Conservation (phyloP, 2,113 vertebrate species). For the Caloenas nicobarica region DNA sequence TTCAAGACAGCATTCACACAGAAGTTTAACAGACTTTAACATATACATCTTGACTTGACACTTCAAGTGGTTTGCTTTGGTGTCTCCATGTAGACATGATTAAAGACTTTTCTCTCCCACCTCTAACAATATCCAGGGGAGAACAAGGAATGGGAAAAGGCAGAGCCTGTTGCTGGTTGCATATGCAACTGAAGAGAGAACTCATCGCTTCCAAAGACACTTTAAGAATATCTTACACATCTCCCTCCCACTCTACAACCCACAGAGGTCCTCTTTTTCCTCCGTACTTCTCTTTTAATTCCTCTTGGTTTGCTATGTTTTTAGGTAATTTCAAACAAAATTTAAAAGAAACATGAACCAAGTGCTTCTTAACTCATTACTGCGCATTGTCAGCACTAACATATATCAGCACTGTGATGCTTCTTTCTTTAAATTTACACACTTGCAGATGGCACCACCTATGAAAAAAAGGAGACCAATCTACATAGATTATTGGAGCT, state of each 20-base stretch:
- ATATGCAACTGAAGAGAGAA: not conserved
- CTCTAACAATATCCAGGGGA: not conserved
- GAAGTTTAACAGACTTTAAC: constrained; percentile 26
- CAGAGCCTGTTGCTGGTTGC: not conserved
- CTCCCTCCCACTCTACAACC: not conserved
- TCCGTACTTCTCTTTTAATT: not conserved
- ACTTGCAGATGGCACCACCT: not conserved
- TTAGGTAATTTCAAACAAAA: not conserved
- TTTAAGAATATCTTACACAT: not conserved
- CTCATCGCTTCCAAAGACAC: not conserved
- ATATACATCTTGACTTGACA: not conserved
- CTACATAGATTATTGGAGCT: not conserved
- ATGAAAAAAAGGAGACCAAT: not conserved
- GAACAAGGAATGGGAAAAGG: constrained; percentile 1
- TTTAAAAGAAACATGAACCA: not conserved
- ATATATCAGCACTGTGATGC: not conserved
- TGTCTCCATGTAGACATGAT: constrained; percentile 8
- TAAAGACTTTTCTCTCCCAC: constrained; percentile 26
- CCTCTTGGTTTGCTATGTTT: not conserved
- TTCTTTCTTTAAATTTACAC: not conserved
- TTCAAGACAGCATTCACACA: not conserved
- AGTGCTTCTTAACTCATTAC: not conserved
- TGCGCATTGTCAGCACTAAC: not conserved
- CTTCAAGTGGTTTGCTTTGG: not conserved
- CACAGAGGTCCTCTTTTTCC: not conserved